These are phyloP conservation scores for Gnatocerus cornutus DNA, from an alignment of 2,888 invertebrate species.

Conservation along the genomic window DNA sequence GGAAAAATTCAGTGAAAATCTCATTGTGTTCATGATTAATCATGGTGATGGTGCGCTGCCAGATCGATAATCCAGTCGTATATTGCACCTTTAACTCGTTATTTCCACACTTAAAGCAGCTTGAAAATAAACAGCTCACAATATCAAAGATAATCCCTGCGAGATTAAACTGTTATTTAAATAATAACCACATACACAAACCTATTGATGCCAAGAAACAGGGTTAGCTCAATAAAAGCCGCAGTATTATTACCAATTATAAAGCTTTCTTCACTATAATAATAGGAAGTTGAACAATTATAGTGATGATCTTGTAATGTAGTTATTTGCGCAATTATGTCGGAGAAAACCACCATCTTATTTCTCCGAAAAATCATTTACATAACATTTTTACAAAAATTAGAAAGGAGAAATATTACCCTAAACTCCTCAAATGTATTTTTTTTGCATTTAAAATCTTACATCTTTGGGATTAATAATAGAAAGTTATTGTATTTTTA, in stretches of 20 bases:
- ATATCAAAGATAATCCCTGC: constrained; percentile 20
- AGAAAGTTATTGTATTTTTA: no score
- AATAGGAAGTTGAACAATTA: constrained; percentile 6
- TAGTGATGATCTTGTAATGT: constrained; percentile 3
- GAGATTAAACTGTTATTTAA: constrained; percentile 27
- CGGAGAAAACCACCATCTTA: no score
- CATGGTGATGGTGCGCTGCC: constrained; percentile 21
- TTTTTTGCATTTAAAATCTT: no score
- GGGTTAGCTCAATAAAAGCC: constrained; percentile 24
- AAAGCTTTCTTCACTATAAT: constrained; percentile 5
- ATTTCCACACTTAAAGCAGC: constrained; percentile 19
- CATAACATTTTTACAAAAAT: no score
- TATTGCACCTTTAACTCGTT: constrained; percentile 37
- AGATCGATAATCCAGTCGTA: constrained; percentile 38
- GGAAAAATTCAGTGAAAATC: constrained; percentile 6
- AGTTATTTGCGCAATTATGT: no score
- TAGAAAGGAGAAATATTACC: no score
- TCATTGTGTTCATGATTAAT: constrained; percentile 30
- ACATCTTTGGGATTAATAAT: no score
- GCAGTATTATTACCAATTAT: constrained; percentile 9
- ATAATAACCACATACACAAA: constrained; percentile 27
- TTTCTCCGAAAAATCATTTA: no score
- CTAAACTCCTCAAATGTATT: no score
- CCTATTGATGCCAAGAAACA: constrained; percentile 20
- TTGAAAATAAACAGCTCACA: constrained; percentile 10